Evolutionary conservation across 2,888 invertebrate species (phyloP), one percentile per base, ranked within the genome.

Genomic region (Smittia aterrima): DNA sequence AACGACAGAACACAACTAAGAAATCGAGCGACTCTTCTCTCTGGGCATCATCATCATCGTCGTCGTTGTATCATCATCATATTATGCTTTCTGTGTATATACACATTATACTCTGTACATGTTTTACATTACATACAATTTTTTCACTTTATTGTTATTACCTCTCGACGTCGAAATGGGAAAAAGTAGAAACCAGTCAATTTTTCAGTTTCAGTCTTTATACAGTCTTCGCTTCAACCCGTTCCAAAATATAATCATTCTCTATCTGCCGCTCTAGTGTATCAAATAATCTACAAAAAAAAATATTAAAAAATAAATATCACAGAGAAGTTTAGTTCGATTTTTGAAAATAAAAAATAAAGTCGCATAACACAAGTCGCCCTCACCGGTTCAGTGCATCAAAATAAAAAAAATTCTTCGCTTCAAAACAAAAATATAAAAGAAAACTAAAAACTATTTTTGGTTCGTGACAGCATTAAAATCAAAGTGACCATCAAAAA

Each of bases 131-230:
- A 72, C 72, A 72, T 72, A 72, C 72, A 66, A 41, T 74, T 74
- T 74, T 58, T 74, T 74, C 74, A 74, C 74, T 74, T 74, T 74
- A 74, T 74, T 74, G 74, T 74, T 74, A 74, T 74, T 74, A 74
- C 74, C 74, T 74, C 74, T 66, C 74, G 66, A 66, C 64, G 74
- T 74, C 74, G 74, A 74, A 66, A 72, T 62, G 72, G 27, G 47
- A 66, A 74, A 74, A 74, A 74, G 72, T 72, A 74, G 74, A 74
- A 74, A 74, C 74, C 74, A 74, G 74, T 74, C 74, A 74, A 64
- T 74, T 64, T 73, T 74, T 74, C 74, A 74, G 74, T 53, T 74
- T 74, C 74, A 74, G 74, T 74, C 74, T 74, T 74, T 74, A 53
- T 74, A 74, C 74, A 66, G 64, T 66, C 74, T 74, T 74, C 74